Evolutionary conservation across 2,113 vertebrate species (phyloP), one percentile per base, ranked within the genome.

Genomic region (Paraplagusia blochii): DNA sequence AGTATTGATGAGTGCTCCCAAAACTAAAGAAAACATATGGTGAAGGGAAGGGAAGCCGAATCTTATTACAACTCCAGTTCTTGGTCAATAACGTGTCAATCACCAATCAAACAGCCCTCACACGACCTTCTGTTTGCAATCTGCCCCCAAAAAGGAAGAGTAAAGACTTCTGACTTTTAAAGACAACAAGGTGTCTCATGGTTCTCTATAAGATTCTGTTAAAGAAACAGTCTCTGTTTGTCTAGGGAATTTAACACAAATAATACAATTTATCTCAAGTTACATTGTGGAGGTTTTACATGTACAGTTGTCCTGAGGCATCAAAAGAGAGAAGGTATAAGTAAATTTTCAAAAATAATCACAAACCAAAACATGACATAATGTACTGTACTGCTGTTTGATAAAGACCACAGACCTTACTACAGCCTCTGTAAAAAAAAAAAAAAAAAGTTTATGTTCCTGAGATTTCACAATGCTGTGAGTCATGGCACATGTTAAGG

Each of bases 81-180:
- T 29, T 29, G 22, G 22, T 29, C 22, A 2, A 29, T 6, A 29
- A 29, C 22, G 66, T 72, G 60, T 64, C 74, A 57, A 64, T 80
- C 63, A 3, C 68, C 66, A 67, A 84, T 88, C 78, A 83, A 66
- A 75, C 63, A 11, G 42, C 44, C 52, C 58, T 66, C 52, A 50
- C 44, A 80, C 66, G 62, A 66, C 76, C 70, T 83, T 79, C 85
- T 88, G 83, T 66, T 87, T 87, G 38, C 83, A 81, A 80, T 88
- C 66, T 18, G 29, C n/a, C 62, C 53, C 63, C 67, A 56, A 83
- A 80, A 80, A 51, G 68, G 40, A 77, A 85, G 60, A 65, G 63
- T 44, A 53, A 61, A 71, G 35, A 17, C 49, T 71, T 50, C 65
- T 40, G 45, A 60, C 46, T 49, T 17, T n/a, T 42, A 45, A 34